Percentiles rank a stretch among this genome's conserved stretches.
Evolutionary conservation across 2,888 invertebrate genomes (phyloP).

Genomic region (Willowsia nigromaculata): DNA sequence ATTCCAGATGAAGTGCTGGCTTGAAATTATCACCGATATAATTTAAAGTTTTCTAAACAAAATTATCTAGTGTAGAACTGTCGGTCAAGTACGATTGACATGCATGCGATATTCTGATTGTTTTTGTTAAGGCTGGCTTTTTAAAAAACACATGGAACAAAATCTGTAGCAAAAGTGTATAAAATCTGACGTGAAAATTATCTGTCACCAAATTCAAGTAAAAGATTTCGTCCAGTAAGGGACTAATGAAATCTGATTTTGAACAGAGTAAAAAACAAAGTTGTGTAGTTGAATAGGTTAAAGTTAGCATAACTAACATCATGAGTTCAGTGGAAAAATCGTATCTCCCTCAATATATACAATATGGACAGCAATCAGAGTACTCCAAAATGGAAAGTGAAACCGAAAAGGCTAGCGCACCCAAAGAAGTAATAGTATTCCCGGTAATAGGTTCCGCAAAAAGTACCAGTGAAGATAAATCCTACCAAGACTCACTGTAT

Average conservation of each 20-base stretch:
- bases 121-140: not conserved
- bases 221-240: not conserved
- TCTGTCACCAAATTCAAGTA: not conserved
- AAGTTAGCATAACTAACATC: not conserved
- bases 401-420: slow-evolving; percentile 12
- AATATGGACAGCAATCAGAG: slow-evolving; percentile 65
- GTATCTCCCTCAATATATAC: slow-evolving; percentile 78
- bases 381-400: slow-evolving; percentile 56
- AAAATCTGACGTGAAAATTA: not conserved
- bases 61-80: not conserved
- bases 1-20: not conserved
- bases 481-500: slow-evolving; percentile 72
- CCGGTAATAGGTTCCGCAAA: slow-evolving; percentile 51
- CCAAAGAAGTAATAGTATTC: slow-evolving; percentile 73
- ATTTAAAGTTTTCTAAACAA: not conserved
- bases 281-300: not conserved
- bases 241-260: not conserved
- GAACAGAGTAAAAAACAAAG: not conserved
- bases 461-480: slow-evolving; percentile 46
- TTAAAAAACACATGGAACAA: not conserved
- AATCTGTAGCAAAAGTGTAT: too few species aligned
- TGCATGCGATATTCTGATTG: too few species aligned
- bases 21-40: not conserved
- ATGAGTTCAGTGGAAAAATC: slow-evolving; percentile 75
- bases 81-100: not conserved